Evolutionary conservation across 2,888 invertebrate species (phyloP).

Genomic region (Torymus tubicola): DNA sequence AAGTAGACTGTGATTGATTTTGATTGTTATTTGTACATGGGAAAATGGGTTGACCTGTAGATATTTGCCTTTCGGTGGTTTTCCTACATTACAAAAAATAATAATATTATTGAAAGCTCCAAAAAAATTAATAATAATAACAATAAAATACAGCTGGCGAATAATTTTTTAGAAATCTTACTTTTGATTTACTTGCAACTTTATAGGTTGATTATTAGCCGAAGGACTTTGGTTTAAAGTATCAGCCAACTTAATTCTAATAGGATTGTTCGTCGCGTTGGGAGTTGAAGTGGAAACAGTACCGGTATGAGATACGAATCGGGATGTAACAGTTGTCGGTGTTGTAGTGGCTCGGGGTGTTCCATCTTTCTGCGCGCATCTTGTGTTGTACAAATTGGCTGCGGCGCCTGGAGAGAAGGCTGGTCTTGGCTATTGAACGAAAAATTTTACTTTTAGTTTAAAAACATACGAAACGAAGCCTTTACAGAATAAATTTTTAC

Average conservation of each 20-base stretch:
- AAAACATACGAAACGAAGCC: background rate
- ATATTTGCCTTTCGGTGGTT: constrained; percentile 61
- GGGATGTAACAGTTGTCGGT: constrained; percentile 68
- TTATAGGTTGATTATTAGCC: constrained; percentile 70
- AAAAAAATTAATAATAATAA: no score
- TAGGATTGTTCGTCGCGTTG: constrained; percentile 64
- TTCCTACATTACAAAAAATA: constrained; percentile 60
- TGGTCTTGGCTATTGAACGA: constrained; percentile 63
- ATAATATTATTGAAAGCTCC: background rate
- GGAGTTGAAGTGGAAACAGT: constrained; percentile 64
- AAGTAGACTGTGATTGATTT: constrained; percentile 57
- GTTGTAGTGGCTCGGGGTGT: constrained; percentile 66
- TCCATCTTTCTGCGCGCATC: constrained; percentile 67
- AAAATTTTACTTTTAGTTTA: background rate
- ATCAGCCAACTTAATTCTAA: constrained; percentile 71
- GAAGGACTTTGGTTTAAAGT: constrained; percentile 67
- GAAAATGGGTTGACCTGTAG: constrained; percentile 43
- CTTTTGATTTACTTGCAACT: constrained; percentile 70
- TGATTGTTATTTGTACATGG: constrained; percentile 44
- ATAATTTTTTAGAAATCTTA: constrained; percentile 19
- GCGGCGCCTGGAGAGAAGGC: constrained; percentile 72
- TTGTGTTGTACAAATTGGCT: constrained; percentile 72
- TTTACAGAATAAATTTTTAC: background rate
- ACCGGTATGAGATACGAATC: constrained; percentile 70
- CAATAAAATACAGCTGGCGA: no score